Base-by-base conservation (phyloP, 1,140 invertebrate species). In the Lethocerus indicus region DNA sequence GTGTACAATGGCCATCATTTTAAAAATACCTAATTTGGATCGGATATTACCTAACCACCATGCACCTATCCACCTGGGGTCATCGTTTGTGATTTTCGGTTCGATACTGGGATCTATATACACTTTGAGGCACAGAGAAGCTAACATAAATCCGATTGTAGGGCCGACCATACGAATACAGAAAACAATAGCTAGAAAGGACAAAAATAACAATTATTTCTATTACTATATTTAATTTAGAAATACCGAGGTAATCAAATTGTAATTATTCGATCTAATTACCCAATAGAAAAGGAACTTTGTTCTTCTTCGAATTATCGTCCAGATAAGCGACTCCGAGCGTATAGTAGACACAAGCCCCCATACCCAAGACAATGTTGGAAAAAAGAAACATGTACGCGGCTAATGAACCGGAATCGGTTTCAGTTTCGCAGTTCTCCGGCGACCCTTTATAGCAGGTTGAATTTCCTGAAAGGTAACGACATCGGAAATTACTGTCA, bases 61-160 rank as follows among this genome's bases (percentile, higher is more conserved):
- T 1, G 65, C 64, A n/a, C 65, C 65, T 35, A 66, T 53, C 65
- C 65, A 67, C 28, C 61, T 47, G 25, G 63, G 61, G 52, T 67
- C 63, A 29, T 57, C 51, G 1, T 41, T 25, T 4, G 41, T 54
- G 36, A 65, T 62, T 41, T 49, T 52, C 54, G 50, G 58, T 12
- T 41, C 44, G 2, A 56, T 23, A 5, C 25, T 21, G 16, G 54
- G 50, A 37, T 54, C 50, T 6, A 59, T 52, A 24, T 56, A 60
- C 23, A 53, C 14, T 29, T 53, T 44, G 1, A 60, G 46, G 14
- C 45, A 40, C 36, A 54, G 57, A 9, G 54, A 57, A 2, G 54
- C 56, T 2, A 57, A 6, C 16, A 54, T 37, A 26, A 49, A 59
- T 3, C 65, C 65, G 16, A 65, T 14, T 7, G 61, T 61, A n/a